A percentile compares a stretch with the other conserved stretches of the same genome.
These are phyloP conservation scores for Myotis pilosus DNA, from an alignment of 2,797 vertebrate genomes.

Conservation along the genomic window DNA sequence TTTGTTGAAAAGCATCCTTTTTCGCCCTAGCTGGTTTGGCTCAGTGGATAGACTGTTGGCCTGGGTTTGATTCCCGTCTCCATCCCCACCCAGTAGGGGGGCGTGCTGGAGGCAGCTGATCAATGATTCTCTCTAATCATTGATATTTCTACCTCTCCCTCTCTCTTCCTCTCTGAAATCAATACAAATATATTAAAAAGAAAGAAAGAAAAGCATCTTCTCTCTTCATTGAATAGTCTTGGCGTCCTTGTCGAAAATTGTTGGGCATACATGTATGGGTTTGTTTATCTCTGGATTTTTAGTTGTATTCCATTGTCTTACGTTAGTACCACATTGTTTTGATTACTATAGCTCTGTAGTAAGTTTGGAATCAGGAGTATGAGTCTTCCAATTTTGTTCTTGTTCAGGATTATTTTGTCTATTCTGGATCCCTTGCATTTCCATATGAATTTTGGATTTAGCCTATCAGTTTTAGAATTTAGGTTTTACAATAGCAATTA, in stretches of 20 bases:
- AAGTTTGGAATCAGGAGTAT: conserved; percentile 31
- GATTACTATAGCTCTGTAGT: neutral
- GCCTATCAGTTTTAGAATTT: conserved; percentile 4
- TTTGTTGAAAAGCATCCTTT: neutral
- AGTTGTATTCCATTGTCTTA: neutral
- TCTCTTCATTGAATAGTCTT: neutral
- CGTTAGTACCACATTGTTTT: neutral
- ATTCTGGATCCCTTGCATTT: conserved; percentile 5
- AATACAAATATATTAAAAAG: no score
- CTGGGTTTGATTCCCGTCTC: no score
- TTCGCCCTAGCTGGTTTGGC: no score
- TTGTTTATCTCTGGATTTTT: conserved; percentile 45
- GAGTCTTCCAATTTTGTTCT: neutral
- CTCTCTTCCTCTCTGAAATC: no score
- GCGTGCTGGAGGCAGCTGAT: no score
- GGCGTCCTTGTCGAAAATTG: neutral
- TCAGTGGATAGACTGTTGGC: no score
- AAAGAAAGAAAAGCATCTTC: neutral
- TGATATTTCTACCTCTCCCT: no score
- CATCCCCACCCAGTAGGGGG: no score
- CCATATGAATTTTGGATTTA: conserved; percentile 25
- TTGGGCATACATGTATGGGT: neutral
- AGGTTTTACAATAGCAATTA: conserved; percentile 27
- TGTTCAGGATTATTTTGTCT: conserved; percentile 31
- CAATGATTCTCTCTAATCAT: no score